These are phyloP conservation scores for Meloidogyne floridensis DNA, from an alignment of 1,140 invertebrate genomes.

Conservation along the genomic window DNA sequence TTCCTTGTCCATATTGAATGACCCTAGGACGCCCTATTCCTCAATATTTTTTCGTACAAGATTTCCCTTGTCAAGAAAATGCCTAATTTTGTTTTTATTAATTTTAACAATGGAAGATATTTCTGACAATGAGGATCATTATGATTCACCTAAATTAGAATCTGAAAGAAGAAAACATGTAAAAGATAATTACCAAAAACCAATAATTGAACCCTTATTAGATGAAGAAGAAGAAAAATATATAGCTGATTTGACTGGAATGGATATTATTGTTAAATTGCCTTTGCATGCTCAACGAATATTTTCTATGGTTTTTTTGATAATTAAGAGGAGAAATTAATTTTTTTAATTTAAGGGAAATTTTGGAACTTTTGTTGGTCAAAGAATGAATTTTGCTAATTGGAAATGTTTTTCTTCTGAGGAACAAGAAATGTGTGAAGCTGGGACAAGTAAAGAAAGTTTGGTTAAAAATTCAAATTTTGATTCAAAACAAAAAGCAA, in stretches of 20 bases:
- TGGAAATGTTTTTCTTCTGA: constrained; percentile 15
- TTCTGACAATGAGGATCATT: background rate
- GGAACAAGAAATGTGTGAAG: background rate
- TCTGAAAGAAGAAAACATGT: background rate
- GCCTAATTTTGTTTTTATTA: background rate
- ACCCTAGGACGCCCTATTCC: too few species aligned
- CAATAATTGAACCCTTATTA: background rate
- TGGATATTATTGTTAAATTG: background rate
- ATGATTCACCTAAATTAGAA: background rate
- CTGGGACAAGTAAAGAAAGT: background rate
- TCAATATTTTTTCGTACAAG: background rate
- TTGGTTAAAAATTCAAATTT: background rate
- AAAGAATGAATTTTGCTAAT: constrained; percentile 37
- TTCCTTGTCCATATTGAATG: too few species aligned
- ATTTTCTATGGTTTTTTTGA: background rate
- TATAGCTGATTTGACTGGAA: background rate
- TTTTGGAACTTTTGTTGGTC: constrained; percentile 37
- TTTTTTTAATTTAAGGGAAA: constrained; percentile 22
- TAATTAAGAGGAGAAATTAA: background rate
- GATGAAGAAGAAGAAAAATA: background rate
- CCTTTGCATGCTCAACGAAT: background rate
- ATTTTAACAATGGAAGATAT: background rate
- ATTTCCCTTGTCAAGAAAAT: background rate
- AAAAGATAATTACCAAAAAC: background rate
- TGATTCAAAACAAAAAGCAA: constrained; percentile 16